Evolutionary conservation across 2,797 vertebrate genomes (phyloP).

Genomic region (Muscicapa comitata): DNA sequence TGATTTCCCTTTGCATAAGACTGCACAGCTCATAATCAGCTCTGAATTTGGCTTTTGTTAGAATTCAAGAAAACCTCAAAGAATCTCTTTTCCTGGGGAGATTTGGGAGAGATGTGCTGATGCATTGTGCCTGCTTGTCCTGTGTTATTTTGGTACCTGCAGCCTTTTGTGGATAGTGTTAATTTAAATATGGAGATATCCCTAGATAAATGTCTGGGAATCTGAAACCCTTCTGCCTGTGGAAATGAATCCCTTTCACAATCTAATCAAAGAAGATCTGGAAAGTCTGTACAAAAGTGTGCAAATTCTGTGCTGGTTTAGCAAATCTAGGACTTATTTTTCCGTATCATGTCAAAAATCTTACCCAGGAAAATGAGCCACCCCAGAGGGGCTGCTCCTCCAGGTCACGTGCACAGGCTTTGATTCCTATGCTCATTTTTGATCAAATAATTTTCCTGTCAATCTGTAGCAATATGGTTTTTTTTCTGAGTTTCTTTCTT

Average conservation of each 20-base stretch:
- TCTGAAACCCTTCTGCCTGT: background rate
- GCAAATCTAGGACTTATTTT: background rate
- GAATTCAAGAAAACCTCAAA: background rate
- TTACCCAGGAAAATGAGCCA: background rate
- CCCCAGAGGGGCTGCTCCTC: background rate
- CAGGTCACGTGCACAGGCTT: background rate
- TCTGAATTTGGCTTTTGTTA: background rate
- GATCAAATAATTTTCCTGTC: background rate
- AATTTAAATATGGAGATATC: background rate
- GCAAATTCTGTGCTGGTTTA: background rate
- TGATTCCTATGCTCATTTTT: background rate
- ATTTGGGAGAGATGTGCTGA: background rate
- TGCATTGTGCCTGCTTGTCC: background rate
- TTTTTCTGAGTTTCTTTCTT: background rate
- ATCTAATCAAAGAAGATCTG: background rate
- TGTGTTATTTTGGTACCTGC: background rate
- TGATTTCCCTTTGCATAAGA: background rate
- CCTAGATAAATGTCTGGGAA: background rate
- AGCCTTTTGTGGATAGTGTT: background rate
- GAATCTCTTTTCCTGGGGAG: background rate
- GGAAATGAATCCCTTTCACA: background rate
- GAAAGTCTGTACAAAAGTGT: background rate
- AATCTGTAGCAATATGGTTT: background rate
- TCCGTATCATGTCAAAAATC: background rate
- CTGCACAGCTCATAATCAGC: background rate